Evolutionary conservation across 2,888 invertebrate genomes (phyloP).

Genomic region (Cordilura impudica): DNA sequence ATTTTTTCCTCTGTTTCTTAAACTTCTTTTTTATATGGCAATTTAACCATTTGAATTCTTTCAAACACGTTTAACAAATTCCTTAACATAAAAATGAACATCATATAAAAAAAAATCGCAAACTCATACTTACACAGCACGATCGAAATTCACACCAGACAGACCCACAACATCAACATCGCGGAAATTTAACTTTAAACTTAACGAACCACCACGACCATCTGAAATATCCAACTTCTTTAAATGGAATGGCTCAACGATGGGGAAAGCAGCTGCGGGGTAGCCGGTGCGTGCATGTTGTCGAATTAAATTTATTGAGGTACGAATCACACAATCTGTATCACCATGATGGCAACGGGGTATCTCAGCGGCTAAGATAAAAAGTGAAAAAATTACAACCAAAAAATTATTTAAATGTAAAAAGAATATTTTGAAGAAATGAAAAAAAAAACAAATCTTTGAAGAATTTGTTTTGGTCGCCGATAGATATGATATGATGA

Average conservation of each 20-base stretch:
- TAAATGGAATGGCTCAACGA: slow-evolving; percentile 74
- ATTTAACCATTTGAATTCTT: not conserved
- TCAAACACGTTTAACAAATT: not conserved
- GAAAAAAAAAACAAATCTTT: slow-evolving; percentile 13
- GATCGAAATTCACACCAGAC: slow-evolving; percentile 72
- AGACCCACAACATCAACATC: slow-evolving; percentile 74
- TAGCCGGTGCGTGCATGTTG: slow-evolving; percentile 73
- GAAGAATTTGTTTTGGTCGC: too few species aligned
- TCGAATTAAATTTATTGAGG: slow-evolving; percentile 69
- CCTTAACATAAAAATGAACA: not conserved
- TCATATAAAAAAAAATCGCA: slow-evolving; percentile 18
- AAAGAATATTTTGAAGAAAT: too few species aligned
- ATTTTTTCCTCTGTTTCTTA: not conserved
- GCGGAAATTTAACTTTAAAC: slow-evolving; percentile 72
- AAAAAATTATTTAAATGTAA: too few species aligned
- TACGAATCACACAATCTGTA: slow-evolving; percentile 71
- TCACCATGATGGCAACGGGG: slow-evolving; percentile 73
- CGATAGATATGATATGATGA: too few species aligned
- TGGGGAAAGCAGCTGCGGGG: slow-evolving; percentile 72
- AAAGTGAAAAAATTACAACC: not conserved
- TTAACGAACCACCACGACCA: slow-evolving; percentile 72
- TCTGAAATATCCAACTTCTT: slow-evolving; percentile 74
- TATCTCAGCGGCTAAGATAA: slow-evolving; percentile 72
- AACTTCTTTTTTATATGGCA: too few species aligned
- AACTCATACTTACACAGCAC: slow-evolving; percentile 73